phyloP scores from a whole-genome alignment of 2,797 vertebrate genomes.

The Mus minutoides region DNA sequence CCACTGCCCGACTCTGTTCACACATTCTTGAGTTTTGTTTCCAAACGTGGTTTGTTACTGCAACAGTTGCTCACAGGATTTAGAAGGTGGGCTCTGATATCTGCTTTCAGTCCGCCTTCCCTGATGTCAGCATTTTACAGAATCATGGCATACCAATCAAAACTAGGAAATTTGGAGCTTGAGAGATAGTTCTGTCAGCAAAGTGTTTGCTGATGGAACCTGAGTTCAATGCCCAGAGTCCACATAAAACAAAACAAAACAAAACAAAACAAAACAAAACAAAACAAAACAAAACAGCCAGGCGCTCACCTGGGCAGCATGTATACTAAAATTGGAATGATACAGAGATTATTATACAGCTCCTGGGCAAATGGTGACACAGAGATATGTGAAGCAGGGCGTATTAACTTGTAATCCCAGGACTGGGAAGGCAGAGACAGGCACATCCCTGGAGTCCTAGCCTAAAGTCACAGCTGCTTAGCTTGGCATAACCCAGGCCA shows the following conservation, averaged over 20 bases:
- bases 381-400: not conserved
- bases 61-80: constrained; percentile 1
- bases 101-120: not conserved
- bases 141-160: not conserved
- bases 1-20: not conserved
- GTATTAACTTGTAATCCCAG: not conserved
- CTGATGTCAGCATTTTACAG: not conserved
- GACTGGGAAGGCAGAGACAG: not conserved
- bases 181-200: not conserved
- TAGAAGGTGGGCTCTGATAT: not conserved
- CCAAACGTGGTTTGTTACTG: not conserved
- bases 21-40: constrained; percentile 10
- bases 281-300: not conserved
- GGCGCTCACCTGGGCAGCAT: not conserved
- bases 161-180: not conserved
- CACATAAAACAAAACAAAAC: not conserved
- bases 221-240: not conserved
- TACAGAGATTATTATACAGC: not conserved
- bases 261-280: no score
- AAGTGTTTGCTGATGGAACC: no score
- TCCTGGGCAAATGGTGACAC: not conserved
- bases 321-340: not conserved
- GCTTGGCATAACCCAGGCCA: not conserved
- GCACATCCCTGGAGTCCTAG: not conserved
- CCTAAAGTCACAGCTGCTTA: not conserved